Evolutionary conservation across 2,113 vertebrate genomes (phyloP).

Genomic region (Indicator indicator): DNA sequence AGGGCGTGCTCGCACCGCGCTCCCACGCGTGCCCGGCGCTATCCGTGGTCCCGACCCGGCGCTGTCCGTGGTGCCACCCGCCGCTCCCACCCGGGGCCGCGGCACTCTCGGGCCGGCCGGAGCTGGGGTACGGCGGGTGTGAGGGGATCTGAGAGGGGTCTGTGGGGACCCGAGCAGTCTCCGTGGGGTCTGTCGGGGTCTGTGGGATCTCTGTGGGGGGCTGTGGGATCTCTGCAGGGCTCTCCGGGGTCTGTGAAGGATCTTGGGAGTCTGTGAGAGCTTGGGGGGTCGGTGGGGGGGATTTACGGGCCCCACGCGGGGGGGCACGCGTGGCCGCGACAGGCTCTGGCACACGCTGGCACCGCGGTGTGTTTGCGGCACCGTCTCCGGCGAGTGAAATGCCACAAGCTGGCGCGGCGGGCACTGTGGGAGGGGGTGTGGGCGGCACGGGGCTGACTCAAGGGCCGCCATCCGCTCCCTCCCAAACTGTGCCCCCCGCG

Average conservation of each 20-base stretch:
- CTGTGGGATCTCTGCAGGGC: too few species aligned
- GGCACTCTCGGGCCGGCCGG: not conserved
- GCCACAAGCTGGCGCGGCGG: constrained; percentile 79
- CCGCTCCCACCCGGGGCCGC: not conserved
- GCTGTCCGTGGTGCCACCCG: not conserved
- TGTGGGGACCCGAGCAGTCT: too few species aligned
- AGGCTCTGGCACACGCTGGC: constrained; percentile 74
- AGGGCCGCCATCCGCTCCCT: constrained; percentile 73
- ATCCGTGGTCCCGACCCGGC: not conserved
- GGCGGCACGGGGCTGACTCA: constrained; percentile 72
- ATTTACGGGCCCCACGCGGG: not conserved
- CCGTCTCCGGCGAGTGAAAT: constrained; percentile 81
- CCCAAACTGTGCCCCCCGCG: not conserved
- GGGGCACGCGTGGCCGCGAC: constrained; percentile 62
- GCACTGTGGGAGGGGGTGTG: constrained; percentile 68
- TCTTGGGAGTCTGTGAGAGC: not conserved
- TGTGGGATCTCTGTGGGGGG: too few species aligned
- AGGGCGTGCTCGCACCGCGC: not conserved
- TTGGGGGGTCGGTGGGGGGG: too few species aligned
- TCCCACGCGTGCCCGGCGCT: not conserved
- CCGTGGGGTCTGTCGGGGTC: too few species aligned
- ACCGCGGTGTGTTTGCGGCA: constrained; percentile 75
- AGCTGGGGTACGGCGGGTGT: not conserved
- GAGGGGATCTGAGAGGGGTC: not conserved
- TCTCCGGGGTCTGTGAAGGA: not conserved